These are phyloP conservation scores for Drosophila mayri DNA, from an alignment of 1,140 invertebrate genomes.

Conservation along the genomic window DNA sequence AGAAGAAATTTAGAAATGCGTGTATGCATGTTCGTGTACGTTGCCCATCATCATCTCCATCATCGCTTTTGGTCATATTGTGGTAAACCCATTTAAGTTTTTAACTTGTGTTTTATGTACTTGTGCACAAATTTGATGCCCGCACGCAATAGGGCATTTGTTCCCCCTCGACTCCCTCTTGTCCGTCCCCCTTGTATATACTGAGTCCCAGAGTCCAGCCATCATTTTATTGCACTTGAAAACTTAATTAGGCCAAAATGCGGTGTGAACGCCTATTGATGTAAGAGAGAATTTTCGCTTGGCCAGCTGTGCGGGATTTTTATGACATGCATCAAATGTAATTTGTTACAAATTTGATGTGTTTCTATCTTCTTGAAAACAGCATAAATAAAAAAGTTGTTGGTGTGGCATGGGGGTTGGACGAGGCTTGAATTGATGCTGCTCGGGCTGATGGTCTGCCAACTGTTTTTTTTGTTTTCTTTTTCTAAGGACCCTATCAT, in stretches of 20 bases:
- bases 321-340: conserved; percentile 83
- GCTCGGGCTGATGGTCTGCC: conserved; percentile 49
- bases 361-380: conserved; percentile 79
- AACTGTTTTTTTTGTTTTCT: conserved; percentile 31
- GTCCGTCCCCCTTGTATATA: neutral
- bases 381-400: conserved; percentile 72
- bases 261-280: conserved; percentile 78
- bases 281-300: conserved; percentile 36
- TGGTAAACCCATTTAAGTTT: conserved; percentile 77
- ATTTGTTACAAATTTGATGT: conserved; percentile 85
- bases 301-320: conserved; percentile 75
- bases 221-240: conserved; percentile 85
- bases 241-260: conserved; percentile 84
- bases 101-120: conserved; percentile 81
- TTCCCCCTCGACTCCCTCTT: neutral
- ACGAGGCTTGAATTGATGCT: conserved; percentile 10
- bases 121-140: conserved; percentile 73
- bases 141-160: conserved; percentile 65
- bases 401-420: conserved; percentile 3
- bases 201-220: conserved; percentile 34
- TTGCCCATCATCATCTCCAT: conserved; percentile 42
- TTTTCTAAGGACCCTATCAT: conserved; percentile 52
- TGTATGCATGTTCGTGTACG: conserved; percentile 25
- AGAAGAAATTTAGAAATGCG: neutral
- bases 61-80: conserved; percentile 34